Percentiles rank a stretch among this genome's conserved stretches.
Conservation (phyloP, 2,888 invertebrate genomes). For the Allophyes oxyacanthae region DNA sequence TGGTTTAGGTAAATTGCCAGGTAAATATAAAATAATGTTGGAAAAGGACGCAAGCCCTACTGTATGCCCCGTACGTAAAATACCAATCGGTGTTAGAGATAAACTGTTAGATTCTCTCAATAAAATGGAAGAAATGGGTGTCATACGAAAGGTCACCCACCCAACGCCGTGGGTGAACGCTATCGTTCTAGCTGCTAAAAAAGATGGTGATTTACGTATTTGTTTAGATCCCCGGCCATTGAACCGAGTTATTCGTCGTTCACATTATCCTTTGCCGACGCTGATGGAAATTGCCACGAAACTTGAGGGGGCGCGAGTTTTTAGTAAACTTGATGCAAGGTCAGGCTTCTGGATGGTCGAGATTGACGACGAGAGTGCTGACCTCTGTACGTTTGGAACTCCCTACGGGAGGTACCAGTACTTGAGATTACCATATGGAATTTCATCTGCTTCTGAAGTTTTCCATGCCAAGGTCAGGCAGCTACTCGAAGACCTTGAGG, state of each 20-base stretch:
- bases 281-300: conserved; percentile 1
- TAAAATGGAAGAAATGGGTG: background rate
- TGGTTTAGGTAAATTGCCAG: background rate
- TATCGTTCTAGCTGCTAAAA: background rate
- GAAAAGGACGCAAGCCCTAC: background rate
- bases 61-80: background rate
- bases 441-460: conserved; percentile 2
- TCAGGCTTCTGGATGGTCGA: conserved; percentile 7
- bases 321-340: background rate
- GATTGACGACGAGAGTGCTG: conserved; percentile 5
- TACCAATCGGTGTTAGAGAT: background rate
- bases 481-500: conserved; percentile 8
- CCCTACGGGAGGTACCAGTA: conserved; percentile 10
- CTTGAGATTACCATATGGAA: conserved; percentile 3
- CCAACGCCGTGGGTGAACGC: background rate
- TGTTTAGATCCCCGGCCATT: background rate
- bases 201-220: background rate
- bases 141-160: background rate
- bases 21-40: background rate
- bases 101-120: background rate
- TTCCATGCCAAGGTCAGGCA: conserved; percentile 6
- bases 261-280: background rate
- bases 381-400: conserved; percentile 10
- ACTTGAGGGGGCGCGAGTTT: background rate
- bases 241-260: background rate